Conservation (phyloP, 1,140 invertebrate species). For the Coptotermes formosanus region DNA sequence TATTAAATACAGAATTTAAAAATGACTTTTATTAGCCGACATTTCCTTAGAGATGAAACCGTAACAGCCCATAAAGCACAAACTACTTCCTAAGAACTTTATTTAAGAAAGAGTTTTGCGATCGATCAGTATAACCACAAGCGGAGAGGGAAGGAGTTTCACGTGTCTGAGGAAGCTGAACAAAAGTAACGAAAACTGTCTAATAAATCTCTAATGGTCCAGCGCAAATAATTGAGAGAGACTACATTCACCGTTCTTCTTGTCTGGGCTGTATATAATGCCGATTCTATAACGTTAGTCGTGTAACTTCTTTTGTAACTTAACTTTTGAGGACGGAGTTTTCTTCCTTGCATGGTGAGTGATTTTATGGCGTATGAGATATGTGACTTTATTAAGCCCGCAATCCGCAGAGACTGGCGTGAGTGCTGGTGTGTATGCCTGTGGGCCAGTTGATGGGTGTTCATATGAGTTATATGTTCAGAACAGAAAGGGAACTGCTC, state of each 20-base stretch:
- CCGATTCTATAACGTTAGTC: background rate
- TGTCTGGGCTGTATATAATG: background rate
- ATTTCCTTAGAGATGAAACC: too few species aligned
- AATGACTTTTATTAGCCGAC: too few species aligned
- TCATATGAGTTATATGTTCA: too few species aligned
- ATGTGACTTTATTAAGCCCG: background rate
- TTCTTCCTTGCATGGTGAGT: background rate
- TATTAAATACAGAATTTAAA: too few species aligned
- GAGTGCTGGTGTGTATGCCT: background rate
- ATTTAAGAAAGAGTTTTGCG: background rate
- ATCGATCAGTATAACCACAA: background rate
- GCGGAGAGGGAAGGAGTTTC: background rate
- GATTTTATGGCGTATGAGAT: background rate
- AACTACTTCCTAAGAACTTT: background rate
- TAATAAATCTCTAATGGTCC: background rate
- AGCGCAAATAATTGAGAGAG: background rate
- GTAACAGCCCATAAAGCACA: background rate
- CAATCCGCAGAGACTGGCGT: background rate
- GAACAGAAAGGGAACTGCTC: too few species aligned
- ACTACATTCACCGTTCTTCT: background rate
- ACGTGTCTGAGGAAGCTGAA: background rate
- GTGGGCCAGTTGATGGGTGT: too few species aligned
- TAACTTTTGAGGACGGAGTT: background rate
- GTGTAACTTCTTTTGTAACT: background rate
- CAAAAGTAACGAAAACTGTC: background rate